Conservation (phyloP, 2,113 vertebrate species). For the Leptodactylus fuscus region DNA sequence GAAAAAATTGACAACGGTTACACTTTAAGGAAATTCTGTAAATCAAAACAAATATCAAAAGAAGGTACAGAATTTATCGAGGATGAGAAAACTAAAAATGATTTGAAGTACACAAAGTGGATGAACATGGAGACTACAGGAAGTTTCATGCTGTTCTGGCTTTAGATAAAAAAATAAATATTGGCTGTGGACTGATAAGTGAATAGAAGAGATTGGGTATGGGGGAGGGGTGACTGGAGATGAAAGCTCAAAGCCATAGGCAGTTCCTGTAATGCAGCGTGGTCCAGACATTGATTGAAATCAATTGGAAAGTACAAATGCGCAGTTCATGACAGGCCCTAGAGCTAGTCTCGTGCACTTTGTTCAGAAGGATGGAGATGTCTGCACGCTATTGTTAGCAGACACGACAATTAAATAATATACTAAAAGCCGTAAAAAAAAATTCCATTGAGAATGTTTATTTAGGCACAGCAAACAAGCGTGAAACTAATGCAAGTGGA, state of each 20-base stretch:
- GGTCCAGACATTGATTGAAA: conserved; percentile 18
- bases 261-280: not conserved
- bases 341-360: conserved; percentile 7
- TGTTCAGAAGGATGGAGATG: not conserved
- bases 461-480: not conserved
- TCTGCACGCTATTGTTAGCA: conserved; percentile 34
- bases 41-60: too few relatives aligned
- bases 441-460: not conserved
- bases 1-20: too few relatives aligned
- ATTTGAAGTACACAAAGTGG: not conserved
- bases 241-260: not conserved
- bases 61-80: too few relatives aligned
- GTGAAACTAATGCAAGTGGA: not conserved
- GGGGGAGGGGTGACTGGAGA: not conserved
- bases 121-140: not conserved
- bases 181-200: not conserved
- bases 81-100: not conserved
- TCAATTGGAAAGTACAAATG: conserved; percentile 12
- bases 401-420: conserved; percentile 4
- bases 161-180: not conserved
- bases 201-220: not conserved
- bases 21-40: too few relatives aligned
- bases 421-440: not conserved
- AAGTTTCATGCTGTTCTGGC: not conserved
- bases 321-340: not conserved